Base-by-base conservation (phyloP, 2,888 invertebrate species). In the Imbricaverruca yamaguchii region DNA sequence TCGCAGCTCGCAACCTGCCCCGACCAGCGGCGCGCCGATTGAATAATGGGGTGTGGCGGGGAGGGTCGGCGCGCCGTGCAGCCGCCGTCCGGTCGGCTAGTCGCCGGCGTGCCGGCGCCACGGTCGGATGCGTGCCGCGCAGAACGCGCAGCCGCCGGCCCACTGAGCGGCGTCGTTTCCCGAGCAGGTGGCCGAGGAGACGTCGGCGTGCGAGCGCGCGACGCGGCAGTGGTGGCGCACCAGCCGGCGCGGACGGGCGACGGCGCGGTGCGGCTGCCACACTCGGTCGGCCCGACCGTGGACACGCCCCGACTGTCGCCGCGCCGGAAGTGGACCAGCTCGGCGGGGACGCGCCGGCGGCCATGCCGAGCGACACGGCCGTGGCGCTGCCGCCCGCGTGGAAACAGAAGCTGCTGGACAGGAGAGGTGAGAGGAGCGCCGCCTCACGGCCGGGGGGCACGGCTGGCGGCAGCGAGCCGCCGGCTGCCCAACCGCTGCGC, bases 321-420 rank as follows among this genome's bases (percentile, higher is more conserved):
- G 18, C 18, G 53, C 53, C 74, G 74, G 74, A 53, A 53, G 53
- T 53, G 53, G 59, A 39, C 39, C 59, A 53, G 53, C 9, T 1
- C 23, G 59, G 7, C 74, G 23, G 53, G 53, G 74, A 21, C 15
- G 6, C 39, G 39, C 53, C 53, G 18, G 53, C 25, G 74, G 65
- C 18, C 74, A 53, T 74, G 53, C 23, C 74, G 21, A 15, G 18
- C 53, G 74, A 39, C 13, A 6, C 53, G 10, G 74, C 9, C 18
- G 53, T 53, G 74, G 8, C 53, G 18, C 39, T 6, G 39, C 9
- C 12, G 53, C 74, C 74, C 53, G 39, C 25, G 18, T 74, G 74
- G 74, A 25, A 74, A 25, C 74, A 53, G 74, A 74, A 74, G 21
- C 74, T 74, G 53, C 74, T 74, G 74, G 39, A 74, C 53, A 74